A percentile compares a stretch with the other conserved stretches of the same genome.
phyloP scores from a whole-genome alignment of 2,113 vertebrate genomes.

The Syngnathus floridae region DNA sequence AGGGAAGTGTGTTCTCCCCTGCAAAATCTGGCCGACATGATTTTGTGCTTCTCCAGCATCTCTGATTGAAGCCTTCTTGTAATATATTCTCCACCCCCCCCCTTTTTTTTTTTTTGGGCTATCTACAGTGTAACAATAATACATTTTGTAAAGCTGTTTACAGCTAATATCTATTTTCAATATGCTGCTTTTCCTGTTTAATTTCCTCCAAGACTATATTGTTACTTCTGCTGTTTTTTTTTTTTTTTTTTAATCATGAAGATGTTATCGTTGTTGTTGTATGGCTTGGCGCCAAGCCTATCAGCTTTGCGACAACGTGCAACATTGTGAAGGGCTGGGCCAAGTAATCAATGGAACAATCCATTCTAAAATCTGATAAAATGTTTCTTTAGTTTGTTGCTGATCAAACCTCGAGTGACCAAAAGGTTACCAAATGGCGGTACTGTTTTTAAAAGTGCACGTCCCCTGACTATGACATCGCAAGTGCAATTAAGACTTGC shows the following conservation, averaged over 20 bases:
- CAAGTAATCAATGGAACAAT: too few relatives aligned
- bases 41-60: slow-evolving; percentile 31
- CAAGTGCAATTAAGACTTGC: slow-evolving; percentile 17
- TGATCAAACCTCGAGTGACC: slow-evolving; percentile 5
- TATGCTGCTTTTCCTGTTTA: slow-evolving; percentile 22
- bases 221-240: slow-evolving; percentile 19
- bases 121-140: neutral
- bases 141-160: slow-evolving; percentile 11
- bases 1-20: slow-evolving; percentile 4
- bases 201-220: slow-evolving; percentile 28
- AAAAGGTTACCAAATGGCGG: slow-evolving; percentile 29
- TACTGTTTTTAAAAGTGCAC: slow-evolving; percentile 28
- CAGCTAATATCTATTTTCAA: neutral
- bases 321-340: too few relatives aligned
- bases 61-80: neutral
- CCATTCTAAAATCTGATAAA: too few relatives aligned
- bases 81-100: neutral
- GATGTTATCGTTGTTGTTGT: slow-evolving; percentile 39
- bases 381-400: slow-evolving; percentile 10
- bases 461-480: slow-evolving; percentile 9
- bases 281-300: slow-evolving; percentile 39
- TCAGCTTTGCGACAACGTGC: slow-evolving; percentile 31
- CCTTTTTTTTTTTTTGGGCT: neutral
- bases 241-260: slow-evolving; percentile 24
- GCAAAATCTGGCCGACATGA: slow-evolving; percentile 13